Evolutionary conservation across 37 sponge, comb jelly and placozoan genomes (phyloP).

Genomic region (Bolinopsis microptera): DNA sequence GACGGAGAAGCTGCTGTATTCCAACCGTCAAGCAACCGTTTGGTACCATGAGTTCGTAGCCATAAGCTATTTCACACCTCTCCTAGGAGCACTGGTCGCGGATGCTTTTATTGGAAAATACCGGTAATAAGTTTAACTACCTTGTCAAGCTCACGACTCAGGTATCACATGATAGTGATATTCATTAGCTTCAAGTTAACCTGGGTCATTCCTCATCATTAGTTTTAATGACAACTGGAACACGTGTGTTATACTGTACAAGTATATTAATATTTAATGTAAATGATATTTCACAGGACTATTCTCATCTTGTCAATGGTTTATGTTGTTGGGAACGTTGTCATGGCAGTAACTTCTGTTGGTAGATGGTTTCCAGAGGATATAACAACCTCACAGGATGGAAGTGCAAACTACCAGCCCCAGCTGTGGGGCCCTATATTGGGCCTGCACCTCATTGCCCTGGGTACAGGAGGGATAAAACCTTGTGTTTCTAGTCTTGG

Average conservation of each 20-base stretch:
- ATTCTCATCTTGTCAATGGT: slow-evolving; percentile 88
- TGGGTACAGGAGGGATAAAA: slow-evolving; percentile 98
- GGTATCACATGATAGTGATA: too few species aligned
- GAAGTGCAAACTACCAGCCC: slow-evolving; percentile 37
- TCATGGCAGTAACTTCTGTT: slow-evolving; percentile 84
- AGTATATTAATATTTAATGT: too few species aligned
- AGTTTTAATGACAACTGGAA: not conserved
- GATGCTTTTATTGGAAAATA: slow-evolving; percentile 93
- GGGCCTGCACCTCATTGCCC: slow-evolving; percentile 85
- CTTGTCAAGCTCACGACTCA: not conserved
- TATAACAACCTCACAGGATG: not conserved
- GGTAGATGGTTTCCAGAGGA: slow-evolving; percentile 60
- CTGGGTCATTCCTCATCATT: too few species aligned
- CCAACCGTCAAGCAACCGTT: slow-evolving; percentile 80
- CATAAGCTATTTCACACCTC: slow-evolving; percentile 83
- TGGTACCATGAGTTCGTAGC: slow-evolving; percentile 88
- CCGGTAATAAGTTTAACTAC: slow-evolving; percentile 67
- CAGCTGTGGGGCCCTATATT: slow-evolving; percentile 67
- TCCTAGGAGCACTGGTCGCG: slow-evolving; percentile 92
- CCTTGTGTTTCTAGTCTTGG: slow-evolving; percentile 99
- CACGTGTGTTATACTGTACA: not conserved
- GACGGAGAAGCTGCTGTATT: slow-evolving; percentile 68
- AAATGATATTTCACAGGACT: slow-evolving; percentile 72
- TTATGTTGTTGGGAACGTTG: slow-evolving; percentile 82
- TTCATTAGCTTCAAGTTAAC: too few species aligned